Evolutionary conservation across 2,888 invertebrate genomes (phyloP).

Genomic region (Conops quadrifasciatus): DNA sequence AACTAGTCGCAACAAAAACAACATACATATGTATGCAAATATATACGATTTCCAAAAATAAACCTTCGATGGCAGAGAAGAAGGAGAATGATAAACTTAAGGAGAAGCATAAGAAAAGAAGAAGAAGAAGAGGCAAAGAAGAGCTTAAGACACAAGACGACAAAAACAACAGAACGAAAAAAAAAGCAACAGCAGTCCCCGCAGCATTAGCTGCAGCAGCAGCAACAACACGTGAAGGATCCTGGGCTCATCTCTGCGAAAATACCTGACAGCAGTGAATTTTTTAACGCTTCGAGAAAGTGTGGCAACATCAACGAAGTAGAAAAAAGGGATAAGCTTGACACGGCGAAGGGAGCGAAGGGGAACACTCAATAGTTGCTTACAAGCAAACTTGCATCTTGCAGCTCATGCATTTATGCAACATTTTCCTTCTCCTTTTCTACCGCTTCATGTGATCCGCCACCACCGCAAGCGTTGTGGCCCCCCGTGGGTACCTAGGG

Average conservation of each 20-base stretch:
- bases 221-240: constrained; percentile 32
- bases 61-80: background rate
- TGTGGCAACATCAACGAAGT: constrained; percentile 19
- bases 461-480: background rate
- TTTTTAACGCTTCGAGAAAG: constrained; percentile 36
- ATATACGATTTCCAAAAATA: constrained; percentile 16
- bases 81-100: background rate
- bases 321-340: constrained; percentile 4
- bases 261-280: constrained; percentile 32
- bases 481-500: too few species aligned
- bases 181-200: too few species aligned
- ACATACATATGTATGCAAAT: constrained; percentile 35
- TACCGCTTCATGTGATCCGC: too few species aligned
- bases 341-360: constrained; percentile 21
- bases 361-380: background rate
- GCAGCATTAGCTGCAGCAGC: too few species aligned
- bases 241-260: constrained; percentile 17
- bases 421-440: background rate
- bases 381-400: background rate
- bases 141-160: constrained; percentile 16
- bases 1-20: too few species aligned
- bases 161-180: constrained; percentile 40
- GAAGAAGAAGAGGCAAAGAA: too few species aligned
- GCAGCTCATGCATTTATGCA: constrained; percentile 19
- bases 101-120: constrained; percentile 18